phyloP scores from a whole-genome alignment of 2,113 vertebrate species.

The Odocoileus hemionus region DNA sequence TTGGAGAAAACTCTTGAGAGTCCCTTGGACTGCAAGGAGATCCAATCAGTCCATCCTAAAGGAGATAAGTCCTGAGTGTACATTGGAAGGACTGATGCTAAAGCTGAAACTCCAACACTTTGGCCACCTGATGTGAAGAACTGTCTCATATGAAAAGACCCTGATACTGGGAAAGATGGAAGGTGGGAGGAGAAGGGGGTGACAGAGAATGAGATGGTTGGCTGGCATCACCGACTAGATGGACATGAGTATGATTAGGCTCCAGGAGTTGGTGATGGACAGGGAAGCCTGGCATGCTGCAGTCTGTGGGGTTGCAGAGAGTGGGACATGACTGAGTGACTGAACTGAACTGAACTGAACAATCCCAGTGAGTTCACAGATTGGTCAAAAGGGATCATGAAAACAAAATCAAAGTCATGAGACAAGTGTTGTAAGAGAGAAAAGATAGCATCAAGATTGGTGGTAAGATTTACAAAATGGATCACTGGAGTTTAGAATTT shows the following conservation, averaged over 20 bases:
- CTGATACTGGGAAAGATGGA: background rate
- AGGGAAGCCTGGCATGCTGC: background rate
- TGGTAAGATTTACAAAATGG: background rate
- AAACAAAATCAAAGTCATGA: background rate
- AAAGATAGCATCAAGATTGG: background rate
- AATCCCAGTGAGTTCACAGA: background rate
- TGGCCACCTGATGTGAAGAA: background rate
- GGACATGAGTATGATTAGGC: background rate
- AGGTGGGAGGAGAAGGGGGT: rapidly evolving
- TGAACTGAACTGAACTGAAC: background rate
- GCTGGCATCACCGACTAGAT: background rate
- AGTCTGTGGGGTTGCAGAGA: background rate
- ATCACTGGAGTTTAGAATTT: background rate
- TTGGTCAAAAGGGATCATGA: background rate
- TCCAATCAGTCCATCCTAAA: background rate
- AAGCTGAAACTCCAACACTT: background rate
- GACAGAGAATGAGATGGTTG: background rate
- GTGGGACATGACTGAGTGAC: background rate
- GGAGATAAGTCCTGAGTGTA: background rate
- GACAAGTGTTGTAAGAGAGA: background rate
- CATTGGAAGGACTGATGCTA: background rate
- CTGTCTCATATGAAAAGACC: background rate
- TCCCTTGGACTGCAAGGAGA: background rate
- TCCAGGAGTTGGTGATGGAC: background rate
- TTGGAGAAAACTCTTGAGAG: background rate